Conservation (phyloP, 2,888 invertebrate genomes). For the Schizotus pectinicornis region DNA sequence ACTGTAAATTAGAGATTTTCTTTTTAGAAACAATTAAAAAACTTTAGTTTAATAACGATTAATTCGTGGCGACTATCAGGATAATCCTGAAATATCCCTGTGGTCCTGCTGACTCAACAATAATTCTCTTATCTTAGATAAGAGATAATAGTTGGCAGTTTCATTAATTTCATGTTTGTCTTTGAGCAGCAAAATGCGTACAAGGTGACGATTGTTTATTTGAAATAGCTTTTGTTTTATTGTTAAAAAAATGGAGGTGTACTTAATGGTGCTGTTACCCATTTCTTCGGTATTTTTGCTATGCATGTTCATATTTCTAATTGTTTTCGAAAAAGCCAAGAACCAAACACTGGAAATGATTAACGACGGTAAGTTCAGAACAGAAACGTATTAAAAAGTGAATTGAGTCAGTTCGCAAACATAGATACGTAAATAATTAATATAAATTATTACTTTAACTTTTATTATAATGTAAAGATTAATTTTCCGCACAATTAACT, state of each 20-base stretch:
- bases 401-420: too few relatives aligned
- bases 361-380: constrained; percentile 21
- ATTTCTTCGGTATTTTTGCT: constrained; percentile 24
- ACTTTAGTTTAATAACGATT: too few relatives aligned
- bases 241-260: constrained; percentile 21
- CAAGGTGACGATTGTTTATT: constrained; percentile 9
- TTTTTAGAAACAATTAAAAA: too few relatives aligned
- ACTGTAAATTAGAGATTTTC: too few relatives aligned
- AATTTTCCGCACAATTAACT: too few relatives aligned
- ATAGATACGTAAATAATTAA: too few relatives aligned
- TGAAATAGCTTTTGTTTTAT: constrained; percentile 3
- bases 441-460: too few relatives aligned
- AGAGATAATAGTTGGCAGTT: neutral
- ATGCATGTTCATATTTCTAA: constrained; percentile 23
- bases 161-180: constrained; percentile 12
- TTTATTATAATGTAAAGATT: too few relatives aligned
- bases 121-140: neutral
- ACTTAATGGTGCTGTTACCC: constrained; percentile 23
- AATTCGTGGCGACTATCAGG: too few relatives aligned
- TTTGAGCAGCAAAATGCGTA: constrained; percentile 3
- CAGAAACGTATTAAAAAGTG: too few relatives aligned
- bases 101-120: too few relatives aligned
- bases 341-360: constrained; percentile 25
- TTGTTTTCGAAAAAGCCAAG: constrained; percentile 19
- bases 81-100: neutral